Base-by-base conservation (phyloP, 2,888 invertebrate genomes). In the Tortrix viridana region DNA sequence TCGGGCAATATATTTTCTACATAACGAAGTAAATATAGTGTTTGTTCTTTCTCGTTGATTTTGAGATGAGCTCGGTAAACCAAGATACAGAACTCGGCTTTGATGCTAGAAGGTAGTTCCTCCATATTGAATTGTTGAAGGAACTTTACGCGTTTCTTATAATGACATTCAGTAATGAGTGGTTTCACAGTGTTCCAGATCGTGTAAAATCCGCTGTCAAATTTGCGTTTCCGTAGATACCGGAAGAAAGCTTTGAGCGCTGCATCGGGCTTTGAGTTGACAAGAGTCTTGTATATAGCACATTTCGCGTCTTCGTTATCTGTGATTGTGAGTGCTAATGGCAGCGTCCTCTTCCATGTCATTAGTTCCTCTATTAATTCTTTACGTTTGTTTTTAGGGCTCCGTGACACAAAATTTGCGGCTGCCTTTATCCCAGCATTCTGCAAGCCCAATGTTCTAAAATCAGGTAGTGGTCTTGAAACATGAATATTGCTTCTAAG, bases 1-100 rank as follows among this genome's bases (percentile, higher is more conserved):
- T 49, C 61, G 16, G 22, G 44, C 18, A 55, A 61, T 16, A 61
- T 23, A 18, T 61, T 55, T 49, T 49, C 61, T 18, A 61, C n/a
- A 22, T 43, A 5, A n/a, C 14, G 12, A 37, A 61, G 49, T 7
- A 55, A 49, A 14, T 2, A 3, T 9, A 49, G 7, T 37, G 49
- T 23, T n/a, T 22, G 19, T 1, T 32, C 0, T 2, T 26, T 12
- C 18, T 55, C 7, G 3, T 44, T 9, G 14, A 22, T 18, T 19
- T 49, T 49, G 14, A 22, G 14, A 44, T 23, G 49, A 32, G 43
- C 61, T 49, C 49, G 16, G 44, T 55, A 55, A 16, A 55, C 32
- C 6, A 55, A 37, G 16, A 55, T n/a, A 14, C n/a, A 55, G 22
- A 23, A 61, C 18, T 61, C 61, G 2, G 43, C 4, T 61, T 43